Base-by-base conservation (phyloP, 2,888 invertebrate genomes). In the Poecilobothrus nobilitatus region DNA sequence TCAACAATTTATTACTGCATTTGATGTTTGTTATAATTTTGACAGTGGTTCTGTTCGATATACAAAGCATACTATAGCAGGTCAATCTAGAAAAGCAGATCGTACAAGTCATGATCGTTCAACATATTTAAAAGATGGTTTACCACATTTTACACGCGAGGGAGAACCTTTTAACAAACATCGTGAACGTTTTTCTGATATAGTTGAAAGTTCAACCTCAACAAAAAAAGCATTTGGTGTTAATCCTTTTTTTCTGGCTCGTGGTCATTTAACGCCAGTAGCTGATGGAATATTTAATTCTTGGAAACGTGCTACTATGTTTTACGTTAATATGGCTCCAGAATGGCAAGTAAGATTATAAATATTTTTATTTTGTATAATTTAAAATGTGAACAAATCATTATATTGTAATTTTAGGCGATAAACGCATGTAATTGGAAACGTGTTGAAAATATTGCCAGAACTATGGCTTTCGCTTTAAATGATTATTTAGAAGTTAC, bases 341-440 rank as follows among this genome's bases (percentile, higher is more conserved):
- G 83, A 84, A 71, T 85, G 84, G 83, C 81, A 81, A 74, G 73
- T 73, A 34, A 79, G 63, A 4, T 1, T 27, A 27, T 21, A 8
- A 67, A 12, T 3, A 20, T 63, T 12, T 15, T n/a, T n/a, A n/a
- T n/a, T 20, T 3, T 9, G 27, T n/a, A 41, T 41, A 41, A 12
- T 53, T 53, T 1, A 53, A 18, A 18, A 18, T 4, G 2, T n/a
- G 2, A 53, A 53, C 9, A 53, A 53, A 53, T 2, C 15, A 6
- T 53, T 2, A 12, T n/a, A 2, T 44, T 18, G 12, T 15, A 9
- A 22, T 37, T 12, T 18, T 53, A 53, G 53, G 18, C 2, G 6
- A 34, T 84, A 61, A 84, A 84, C 72, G 78, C 74, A 15, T 83
- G 83, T 15, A 84, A 84, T 73, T 84, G 84, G 84, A 76, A 78